Conservation (phyloP, 2,113 vertebrate genomes). For the Miniopterus natalensis region DNA sequence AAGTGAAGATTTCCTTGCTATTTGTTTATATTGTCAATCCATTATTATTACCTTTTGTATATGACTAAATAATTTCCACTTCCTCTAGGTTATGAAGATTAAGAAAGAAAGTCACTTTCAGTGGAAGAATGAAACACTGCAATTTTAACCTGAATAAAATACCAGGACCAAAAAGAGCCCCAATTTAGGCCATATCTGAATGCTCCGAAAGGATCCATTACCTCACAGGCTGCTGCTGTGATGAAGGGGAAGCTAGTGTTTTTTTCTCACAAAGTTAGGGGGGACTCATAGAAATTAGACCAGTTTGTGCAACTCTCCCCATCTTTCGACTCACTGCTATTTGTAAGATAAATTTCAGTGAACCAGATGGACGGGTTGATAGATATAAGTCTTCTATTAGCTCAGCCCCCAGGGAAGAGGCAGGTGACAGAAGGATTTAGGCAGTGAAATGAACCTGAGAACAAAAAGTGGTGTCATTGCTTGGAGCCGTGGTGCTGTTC, state of each 20-base stretch:
- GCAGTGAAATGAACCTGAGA: slow-evolving; percentile 60
- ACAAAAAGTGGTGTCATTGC: slow-evolving; percentile 72
- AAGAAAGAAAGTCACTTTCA: slow-evolving; percentile 14
- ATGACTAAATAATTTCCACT: not conserved
- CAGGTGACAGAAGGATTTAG: slow-evolving; percentile 76
- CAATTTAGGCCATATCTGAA: not conserved
- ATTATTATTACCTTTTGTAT: not conserved
- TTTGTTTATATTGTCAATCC: not conserved
- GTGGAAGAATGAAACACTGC: not conserved
- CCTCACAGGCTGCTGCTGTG: not conserved
- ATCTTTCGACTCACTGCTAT: not conserved
- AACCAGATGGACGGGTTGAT: slow-evolving; percentile 72
- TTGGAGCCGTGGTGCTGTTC: not conserved
- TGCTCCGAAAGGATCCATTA: not conserved
- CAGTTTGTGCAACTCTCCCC: not conserved
- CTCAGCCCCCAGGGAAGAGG: slow-evolving; percentile 73
- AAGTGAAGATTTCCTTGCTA: not conserved
- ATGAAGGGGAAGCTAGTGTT: not conserved
- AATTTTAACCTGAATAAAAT: slow-evolving; percentile 49
- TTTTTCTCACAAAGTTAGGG: not conserved
- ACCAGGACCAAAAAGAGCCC: not conserved
- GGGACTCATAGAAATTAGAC: not conserved
- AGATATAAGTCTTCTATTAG: slow-evolving; percentile 61
- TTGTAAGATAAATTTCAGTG: slow-evolving; percentile 65
- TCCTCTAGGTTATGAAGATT: not conserved